Conservation (phyloP, 2,888 invertebrate genomes). For the Nebria brevicollis region DNA sequence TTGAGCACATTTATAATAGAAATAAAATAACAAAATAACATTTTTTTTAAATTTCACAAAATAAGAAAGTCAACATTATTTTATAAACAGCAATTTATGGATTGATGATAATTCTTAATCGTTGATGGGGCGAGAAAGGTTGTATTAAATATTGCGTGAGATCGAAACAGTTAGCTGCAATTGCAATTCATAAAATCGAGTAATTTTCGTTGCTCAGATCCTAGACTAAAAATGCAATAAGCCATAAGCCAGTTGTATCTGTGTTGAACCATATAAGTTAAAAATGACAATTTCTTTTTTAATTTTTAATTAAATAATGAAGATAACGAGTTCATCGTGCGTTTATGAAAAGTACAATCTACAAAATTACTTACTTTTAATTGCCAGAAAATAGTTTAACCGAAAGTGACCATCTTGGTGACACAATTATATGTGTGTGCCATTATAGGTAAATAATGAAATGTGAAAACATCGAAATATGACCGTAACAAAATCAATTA, state of each 20-base stretch:
- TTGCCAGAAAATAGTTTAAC: neutral
- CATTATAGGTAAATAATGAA: neutral
- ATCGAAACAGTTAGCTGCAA: too few species aligned
- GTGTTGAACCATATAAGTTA: constrained; percentile 58
- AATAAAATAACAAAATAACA: too few species aligned
- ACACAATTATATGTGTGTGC: neutral
- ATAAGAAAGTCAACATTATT: too few species aligned
- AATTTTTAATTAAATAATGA: neutral
- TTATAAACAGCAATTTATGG: too few species aligned
- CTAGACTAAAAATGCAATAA: constrained; percentile 50
- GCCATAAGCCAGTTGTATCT: constrained; percentile 62
- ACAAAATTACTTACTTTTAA: neutral
- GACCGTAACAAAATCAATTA: neutral
- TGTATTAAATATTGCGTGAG: too few species aligned
- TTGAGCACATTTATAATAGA: neutral
- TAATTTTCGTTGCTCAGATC: constrained; percentile 13
- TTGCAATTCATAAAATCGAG: neutral
- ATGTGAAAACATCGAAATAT: neutral
- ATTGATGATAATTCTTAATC: neutral
- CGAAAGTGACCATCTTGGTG: neutral
- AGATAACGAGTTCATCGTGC: neutral
- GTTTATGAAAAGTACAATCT: neutral
- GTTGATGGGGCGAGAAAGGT: neutral
- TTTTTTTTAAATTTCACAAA: too few species aligned
- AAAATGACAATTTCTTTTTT: neutral